Evolutionary conservation across 2,797 vertebrate species (phyloP).

Genomic region (Coilia nasus): DNA sequence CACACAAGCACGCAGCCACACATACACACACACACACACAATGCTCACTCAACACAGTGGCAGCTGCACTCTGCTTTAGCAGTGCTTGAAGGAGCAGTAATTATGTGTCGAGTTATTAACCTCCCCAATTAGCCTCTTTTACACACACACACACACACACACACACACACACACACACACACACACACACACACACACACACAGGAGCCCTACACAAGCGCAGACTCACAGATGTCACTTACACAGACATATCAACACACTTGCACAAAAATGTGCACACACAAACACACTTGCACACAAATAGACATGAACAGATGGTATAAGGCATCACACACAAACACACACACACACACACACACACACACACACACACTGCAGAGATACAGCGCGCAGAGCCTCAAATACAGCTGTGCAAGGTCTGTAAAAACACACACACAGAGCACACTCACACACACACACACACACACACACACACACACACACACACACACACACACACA

Average conservation of each 20-base stretch:
- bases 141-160: background rate
- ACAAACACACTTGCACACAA: background rate
- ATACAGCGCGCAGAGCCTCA: background rate
- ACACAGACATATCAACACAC: background rate
- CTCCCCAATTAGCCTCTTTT: background rate
- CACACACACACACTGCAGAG: too few relatives aligned
- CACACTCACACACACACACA: too few relatives aligned
- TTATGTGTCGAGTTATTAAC: slow-evolving; percentile 40
- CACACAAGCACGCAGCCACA: background rate
- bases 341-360: background rate
- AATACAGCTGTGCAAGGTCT: background rate
- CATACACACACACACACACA: slow-evolving; percentile 19
- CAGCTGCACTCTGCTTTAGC: background rate
- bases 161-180: slow-evolving; percentile 6
- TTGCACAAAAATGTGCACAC: background rate
- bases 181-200: background rate
- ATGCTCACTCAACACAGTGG: background rate
- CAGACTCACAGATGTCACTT: background rate
- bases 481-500: too few relatives aligned
- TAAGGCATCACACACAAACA: too few relatives aligned
- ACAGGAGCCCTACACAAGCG: background rate
- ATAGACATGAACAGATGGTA: too few relatives aligned
- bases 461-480: too few relatives aligned
- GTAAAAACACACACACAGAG: background rate
- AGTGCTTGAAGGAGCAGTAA: slow-evolving; percentile 28